These are phyloP conservation scores for Malacoraja senta DNA, from an alignment of 2,797 vertebrate species.

Conservation along the genomic window DNA sequence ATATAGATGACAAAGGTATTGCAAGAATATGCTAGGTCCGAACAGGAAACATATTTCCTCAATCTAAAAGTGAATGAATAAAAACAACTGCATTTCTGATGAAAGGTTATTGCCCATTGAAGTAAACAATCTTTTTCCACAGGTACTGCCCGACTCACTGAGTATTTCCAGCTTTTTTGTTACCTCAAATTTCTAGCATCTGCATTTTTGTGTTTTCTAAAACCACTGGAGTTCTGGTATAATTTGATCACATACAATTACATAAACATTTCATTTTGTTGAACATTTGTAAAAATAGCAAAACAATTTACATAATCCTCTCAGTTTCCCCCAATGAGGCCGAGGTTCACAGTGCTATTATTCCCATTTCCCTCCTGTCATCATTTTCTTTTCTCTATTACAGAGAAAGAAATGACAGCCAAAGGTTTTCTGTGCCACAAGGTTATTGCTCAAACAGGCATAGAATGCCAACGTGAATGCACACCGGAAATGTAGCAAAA, in stretches of 20 bases:
- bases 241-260: not conserved
- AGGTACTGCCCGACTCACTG: too few relatives aligned
- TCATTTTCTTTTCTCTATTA: too few relatives aligned
- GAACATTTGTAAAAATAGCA: not conserved
- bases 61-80: not conserved
- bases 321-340: not conserved
- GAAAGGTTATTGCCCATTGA: too few relatives aligned
- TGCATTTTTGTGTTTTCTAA: too few relatives aligned
- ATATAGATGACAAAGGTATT: too few relatives aligned
- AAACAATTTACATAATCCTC: not conserved
- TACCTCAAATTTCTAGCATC: too few relatives aligned
- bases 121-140: too few relatives aligned
- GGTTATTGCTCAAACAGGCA: constrained; percentile 1
- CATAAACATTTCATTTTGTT: not conserved
- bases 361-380: not conserved
- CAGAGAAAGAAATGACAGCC: not conserved
- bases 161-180: too few relatives aligned
- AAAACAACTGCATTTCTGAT: too few relatives aligned
- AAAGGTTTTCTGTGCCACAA: not conserved
- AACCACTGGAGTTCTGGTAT: not conserved
- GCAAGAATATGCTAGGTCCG: too few relatives aligned
- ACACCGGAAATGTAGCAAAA: constrained; percentile 1
- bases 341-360: not conserved
- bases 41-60: not conserved
- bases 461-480: not conserved